A percentile compares a stretch with the other conserved stretches of the same genome.
Evolutionary conservation across 2,113 vertebrate species (phyloP).

Genomic region (Heterocephalus glaber): DNA sequence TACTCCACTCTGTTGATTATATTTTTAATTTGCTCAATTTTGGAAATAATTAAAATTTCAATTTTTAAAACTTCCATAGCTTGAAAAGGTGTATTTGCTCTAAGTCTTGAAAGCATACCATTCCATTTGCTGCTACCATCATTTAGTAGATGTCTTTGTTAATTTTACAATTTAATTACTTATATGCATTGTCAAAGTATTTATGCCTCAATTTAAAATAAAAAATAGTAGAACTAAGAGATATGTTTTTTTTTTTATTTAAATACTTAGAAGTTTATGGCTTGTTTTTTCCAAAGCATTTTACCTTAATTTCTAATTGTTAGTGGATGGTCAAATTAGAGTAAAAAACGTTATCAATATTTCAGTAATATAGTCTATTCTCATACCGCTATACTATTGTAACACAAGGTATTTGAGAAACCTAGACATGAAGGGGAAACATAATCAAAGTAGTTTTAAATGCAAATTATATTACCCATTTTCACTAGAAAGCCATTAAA

Average conservation of each 20-base stretch:
- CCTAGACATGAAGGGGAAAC: background rate
- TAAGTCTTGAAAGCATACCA: background rate
- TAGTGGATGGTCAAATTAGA: background rate
- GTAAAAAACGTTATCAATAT: background rate
- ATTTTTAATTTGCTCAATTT: background rate
- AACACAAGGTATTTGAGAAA: background rate
- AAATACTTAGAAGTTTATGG: background rate
- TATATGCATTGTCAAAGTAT: background rate
- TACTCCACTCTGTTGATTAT: background rate
- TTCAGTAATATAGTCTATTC: background rate
- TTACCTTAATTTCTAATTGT: background rate
- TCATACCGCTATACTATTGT: background rate
- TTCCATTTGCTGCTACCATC: background rate
- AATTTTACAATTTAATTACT: background rate
- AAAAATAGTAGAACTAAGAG: background rate
- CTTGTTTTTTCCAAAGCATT: background rate
- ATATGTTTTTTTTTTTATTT: slow-evolving; percentile 15
- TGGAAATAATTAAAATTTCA: background rate
- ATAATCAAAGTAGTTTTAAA: background rate
- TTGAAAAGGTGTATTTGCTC: background rate
- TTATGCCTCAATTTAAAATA: background rate
- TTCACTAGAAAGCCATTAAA: slow-evolving; percentile 24
- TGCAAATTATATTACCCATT: background rate
- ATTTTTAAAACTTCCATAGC: background rate
- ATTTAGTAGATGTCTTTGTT: background rate